Percentiles rank a stretch among this genome's conserved stretches.
phyloP scores from a whole-genome alignment of 2,888 invertebrate species.

The Noctua fimbriata region DNA sequence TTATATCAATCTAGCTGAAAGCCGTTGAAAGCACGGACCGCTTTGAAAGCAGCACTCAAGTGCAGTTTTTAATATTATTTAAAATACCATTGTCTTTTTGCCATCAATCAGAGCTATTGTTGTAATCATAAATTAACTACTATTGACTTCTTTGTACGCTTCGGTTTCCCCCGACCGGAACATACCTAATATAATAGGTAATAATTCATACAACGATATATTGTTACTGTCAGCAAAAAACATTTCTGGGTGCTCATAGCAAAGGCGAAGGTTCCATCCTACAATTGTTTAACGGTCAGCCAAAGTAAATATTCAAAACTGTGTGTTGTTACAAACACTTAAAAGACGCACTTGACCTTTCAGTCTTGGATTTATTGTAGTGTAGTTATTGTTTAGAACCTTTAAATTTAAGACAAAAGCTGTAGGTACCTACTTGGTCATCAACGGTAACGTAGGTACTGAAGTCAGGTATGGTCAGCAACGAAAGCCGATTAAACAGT shows the following conservation, averaged over 20 bases:
- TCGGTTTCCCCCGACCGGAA: conserved; percentile 13
- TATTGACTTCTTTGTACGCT: neutral
- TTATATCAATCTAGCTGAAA: neutral
- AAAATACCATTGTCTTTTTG: neutral
- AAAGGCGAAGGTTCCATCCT: conserved; percentile 57
- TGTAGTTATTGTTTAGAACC: conserved; percentile 29
- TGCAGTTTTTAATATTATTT: neutral
- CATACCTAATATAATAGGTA: conserved; percentile 14
- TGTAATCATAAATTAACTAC: neutral
- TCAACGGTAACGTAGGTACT: neutral
- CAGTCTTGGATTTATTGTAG: conserved; percentile 18
- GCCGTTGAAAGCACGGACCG: neutral
- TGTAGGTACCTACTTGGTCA: neutral
- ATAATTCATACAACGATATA: conserved; percentile 30
- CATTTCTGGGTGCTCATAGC: conserved; percentile 31
- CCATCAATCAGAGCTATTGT: neutral
- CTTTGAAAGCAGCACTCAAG: neutral
- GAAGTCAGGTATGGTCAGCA: neutral
- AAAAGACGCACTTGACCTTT: conserved; percentile 56
- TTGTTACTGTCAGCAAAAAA: conserved; percentile 41
- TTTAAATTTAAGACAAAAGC: conserved; percentile 40
- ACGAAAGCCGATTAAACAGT: neutral
- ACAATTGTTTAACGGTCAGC: conserved; percentile 41
- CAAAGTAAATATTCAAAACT: conserved; percentile 39
- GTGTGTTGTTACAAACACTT: conserved; percentile 43